Evolutionary conservation across 2,113 vertebrate genomes (phyloP), one percentile per base, ranked within the genome.

Genomic region (Corythaixoides concolor): DNA sequence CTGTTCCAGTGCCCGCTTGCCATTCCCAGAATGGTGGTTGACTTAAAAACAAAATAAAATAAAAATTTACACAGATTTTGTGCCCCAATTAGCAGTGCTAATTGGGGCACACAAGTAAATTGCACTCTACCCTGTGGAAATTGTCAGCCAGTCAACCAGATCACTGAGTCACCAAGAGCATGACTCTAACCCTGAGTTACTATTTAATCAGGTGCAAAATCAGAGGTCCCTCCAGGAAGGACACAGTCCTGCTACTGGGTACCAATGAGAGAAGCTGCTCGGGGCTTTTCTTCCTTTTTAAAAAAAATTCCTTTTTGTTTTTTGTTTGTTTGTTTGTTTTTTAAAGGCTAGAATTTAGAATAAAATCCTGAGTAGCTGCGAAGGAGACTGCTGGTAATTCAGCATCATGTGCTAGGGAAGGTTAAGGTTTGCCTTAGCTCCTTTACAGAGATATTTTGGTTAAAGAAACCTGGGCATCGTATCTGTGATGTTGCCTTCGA

Each of bases 51-150:
- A 18, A 32, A 11, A 28, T 15, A 8, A 47, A 26, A 10, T 55
- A 50, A 52, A 58, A 59, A 32, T 7, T 96, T 95, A 72, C 94
- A 88, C 84, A 67, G 74, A 98, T 98, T 98, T 98, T 98, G 97
- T 98, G 98, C 98, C 98, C 98, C 97, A 98, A 97, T 98, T 98
- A 98, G 97, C 98, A 98, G 0, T 98, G 98, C 97, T 98, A 98
- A 98, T 98, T 98, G 97, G 98, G 98, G 98, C 98, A 98, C 98
- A 97, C 95, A 97, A 98, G 95, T 93, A 97, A 96, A 98, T 97
- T 96, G 96, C 95, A 95, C 94, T 98, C 50, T 98, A 95, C 97
- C 98, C 97, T 97, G 97, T 98, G 98, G 98, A 98, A 97, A 96
- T 98, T 98, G 97, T 97, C 97, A 98, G 98, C 97, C 97, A 98